phyloP scores from a whole-genome alignment of 2,888 invertebrate genomes.

The Lochmaea capreae region DNA sequence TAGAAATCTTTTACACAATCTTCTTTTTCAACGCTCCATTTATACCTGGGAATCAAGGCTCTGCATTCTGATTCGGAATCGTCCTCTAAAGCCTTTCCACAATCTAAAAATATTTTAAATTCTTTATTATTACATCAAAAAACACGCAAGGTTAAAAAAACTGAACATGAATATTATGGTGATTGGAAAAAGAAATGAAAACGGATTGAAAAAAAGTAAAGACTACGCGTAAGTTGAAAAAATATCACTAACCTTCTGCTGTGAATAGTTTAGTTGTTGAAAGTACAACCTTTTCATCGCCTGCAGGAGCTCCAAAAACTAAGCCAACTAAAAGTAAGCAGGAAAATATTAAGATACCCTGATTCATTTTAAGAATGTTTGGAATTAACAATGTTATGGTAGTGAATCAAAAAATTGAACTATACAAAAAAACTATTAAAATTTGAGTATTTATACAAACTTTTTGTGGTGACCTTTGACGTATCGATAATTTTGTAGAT shows the following conservation, averaged over 20 bases:
- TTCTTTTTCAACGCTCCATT: constrained; percentile 22
- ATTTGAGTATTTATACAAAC: neutral
- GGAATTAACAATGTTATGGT: neutral
- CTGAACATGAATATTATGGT: too few species aligned
- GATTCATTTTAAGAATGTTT: neutral
- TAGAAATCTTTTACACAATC: constrained; percentile 23
- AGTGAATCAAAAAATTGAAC: neutral
- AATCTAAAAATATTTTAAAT: constrained; percentile 19
- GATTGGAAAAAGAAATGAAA: too few species aligned
- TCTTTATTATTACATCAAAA: too few species aligned
- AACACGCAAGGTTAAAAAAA: too few species aligned
- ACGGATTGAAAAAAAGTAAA: too few species aligned
- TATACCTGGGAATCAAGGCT: constrained; percentile 12
- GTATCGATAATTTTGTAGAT: too few species aligned
- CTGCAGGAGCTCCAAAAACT: neutral
- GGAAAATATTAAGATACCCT: neutral
- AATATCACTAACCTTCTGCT: neutral
- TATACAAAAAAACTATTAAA: neutral
- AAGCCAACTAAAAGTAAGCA: neutral
- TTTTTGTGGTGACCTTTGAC: too few species aligned
- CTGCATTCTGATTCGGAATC: constrained; percentile 3
- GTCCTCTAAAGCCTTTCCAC: constrained; percentile 10
- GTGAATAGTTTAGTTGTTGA: neutral
- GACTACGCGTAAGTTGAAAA: neutral
- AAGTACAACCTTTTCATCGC: neutral